These are phyloP conservation scores for Oenanthe oenanthe DNA, from an alignment of 2,113 vertebrate species.

Conservation along the genomic window DNA sequence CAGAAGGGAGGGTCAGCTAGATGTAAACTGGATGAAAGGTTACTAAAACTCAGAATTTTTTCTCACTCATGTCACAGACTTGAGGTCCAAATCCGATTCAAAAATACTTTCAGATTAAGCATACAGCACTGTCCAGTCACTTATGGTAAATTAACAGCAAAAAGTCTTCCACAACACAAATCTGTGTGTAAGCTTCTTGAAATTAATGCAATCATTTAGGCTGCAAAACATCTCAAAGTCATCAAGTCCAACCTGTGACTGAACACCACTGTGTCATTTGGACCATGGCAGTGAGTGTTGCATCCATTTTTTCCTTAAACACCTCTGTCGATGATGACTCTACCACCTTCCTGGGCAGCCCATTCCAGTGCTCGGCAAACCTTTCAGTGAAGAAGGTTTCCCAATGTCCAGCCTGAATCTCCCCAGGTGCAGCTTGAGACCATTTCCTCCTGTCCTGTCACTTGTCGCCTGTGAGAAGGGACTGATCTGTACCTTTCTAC, in stretches of 20 bases:
- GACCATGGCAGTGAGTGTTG: neutral
- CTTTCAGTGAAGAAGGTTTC: neutral
- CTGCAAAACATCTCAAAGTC: neutral
- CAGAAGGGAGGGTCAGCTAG: neutral
- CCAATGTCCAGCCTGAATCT: neutral
- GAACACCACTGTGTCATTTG: neutral
- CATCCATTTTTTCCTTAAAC: neutral
- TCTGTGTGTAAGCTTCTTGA: neutral
- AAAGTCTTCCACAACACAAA: neutral
- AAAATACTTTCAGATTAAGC: neutral
- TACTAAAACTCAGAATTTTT: neutral
- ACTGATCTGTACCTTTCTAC: neutral
- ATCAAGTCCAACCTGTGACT: neutral
- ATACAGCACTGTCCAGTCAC: neutral
- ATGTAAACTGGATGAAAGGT: neutral
- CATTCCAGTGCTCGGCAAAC: neutral
- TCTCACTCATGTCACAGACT: neutral
- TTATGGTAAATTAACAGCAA: neutral
- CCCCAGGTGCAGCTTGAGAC: neutral
- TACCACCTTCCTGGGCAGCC: neutral
- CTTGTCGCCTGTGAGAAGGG: fast-evolving
- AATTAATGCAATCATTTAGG: neutral
- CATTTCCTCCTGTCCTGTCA: neutral
- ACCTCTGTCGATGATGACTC: neutral
- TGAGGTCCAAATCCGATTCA: neutral